phyloP scores from a whole-genome alignment of 2,797 vertebrate species.

The Columba guinea region DNA sequence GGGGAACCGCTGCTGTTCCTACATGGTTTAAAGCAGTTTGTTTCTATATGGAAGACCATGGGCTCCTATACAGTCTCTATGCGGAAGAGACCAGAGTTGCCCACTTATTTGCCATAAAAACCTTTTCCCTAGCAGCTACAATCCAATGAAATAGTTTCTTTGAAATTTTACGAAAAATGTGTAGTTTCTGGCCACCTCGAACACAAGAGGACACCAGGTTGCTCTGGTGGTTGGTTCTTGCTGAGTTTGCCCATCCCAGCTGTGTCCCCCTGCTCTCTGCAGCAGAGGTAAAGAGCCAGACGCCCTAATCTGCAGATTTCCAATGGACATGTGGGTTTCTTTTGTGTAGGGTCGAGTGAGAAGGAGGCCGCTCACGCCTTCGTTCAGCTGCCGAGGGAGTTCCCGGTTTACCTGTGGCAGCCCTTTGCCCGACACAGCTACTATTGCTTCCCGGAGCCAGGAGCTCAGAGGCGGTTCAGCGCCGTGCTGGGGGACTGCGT shows the following conservation, averaged over 20 bases:
- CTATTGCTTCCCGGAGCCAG: constrained; percentile 84
- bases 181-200: neutral
- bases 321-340: neutral
- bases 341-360: constrained; percentile 75
- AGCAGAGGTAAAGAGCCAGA: neutral
- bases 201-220: neutral
- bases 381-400: constrained; percentile 80
- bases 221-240: neutral
- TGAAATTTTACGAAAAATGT: neutral
- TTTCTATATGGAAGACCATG: neutral
- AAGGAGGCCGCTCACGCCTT: constrained; percentile 81
- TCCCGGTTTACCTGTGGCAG: constrained; percentile 89
- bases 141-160: neutral
- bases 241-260: neutral
- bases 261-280: neutral
- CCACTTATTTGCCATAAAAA: neutral
- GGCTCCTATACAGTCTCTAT: neutral
- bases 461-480: constrained; percentile 78
- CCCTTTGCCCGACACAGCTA: constrained; percentile 86
- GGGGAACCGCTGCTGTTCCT: neutral
- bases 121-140: neutral
- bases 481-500: constrained; percentile 85
- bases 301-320: neutral
- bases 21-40: fast-evolving
- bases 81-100: neutral